phyloP scores from a whole-genome alignment of 1,140 invertebrate species.

The Forficula auricularia region DNA sequence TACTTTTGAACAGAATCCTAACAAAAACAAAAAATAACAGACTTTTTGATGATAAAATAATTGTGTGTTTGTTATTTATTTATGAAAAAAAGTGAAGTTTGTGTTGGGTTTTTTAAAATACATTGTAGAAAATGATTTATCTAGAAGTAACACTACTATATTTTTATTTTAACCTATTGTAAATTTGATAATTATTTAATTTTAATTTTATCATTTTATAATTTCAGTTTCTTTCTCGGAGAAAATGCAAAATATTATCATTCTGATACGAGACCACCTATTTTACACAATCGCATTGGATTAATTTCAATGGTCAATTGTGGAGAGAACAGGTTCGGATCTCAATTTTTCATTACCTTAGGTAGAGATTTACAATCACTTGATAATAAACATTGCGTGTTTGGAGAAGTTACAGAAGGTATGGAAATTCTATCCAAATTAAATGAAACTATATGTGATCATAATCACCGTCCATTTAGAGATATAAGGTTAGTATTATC shows the following conservation, averaged over 20 bases:
- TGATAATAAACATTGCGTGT: constrained; percentile 87
- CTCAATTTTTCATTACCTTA: constrained; percentile 94
- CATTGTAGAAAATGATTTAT: too few relatives aligned
- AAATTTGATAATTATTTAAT: constrained; percentile 1
- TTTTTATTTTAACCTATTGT: too few relatives aligned
- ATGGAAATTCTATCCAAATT: constrained; percentile 72
- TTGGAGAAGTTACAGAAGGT: constrained; percentile 90
- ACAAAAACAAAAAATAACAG: too few relatives aligned
- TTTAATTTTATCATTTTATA: constrained; percentile 24
- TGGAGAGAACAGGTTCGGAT: constrained; percentile 73
- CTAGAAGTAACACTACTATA: too few relatives aligned
- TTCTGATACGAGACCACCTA: constrained; percentile 73
- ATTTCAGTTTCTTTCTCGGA: constrained; percentile 42
- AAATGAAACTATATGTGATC: constrained; percentile 89
- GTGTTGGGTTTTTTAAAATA: too few relatives aligned
- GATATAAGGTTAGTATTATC: constrained; percentile 50
- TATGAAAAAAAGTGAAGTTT: too few relatives aligned
- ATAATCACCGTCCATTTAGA: constrained; percentile 76
- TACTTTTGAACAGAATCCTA: too few relatives aligned
- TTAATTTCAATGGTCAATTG: constrained; percentile 92
- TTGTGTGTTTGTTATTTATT: too few relatives aligned
- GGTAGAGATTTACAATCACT: constrained; percentile 76
- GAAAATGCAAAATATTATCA: constrained; percentile 81
- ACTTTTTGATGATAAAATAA: too few relatives aligned
- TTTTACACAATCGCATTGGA: constrained; percentile 75